phyloP scores from a whole-genome alignment of 2,113 vertebrate genomes.

The Etia nguti region DNA sequence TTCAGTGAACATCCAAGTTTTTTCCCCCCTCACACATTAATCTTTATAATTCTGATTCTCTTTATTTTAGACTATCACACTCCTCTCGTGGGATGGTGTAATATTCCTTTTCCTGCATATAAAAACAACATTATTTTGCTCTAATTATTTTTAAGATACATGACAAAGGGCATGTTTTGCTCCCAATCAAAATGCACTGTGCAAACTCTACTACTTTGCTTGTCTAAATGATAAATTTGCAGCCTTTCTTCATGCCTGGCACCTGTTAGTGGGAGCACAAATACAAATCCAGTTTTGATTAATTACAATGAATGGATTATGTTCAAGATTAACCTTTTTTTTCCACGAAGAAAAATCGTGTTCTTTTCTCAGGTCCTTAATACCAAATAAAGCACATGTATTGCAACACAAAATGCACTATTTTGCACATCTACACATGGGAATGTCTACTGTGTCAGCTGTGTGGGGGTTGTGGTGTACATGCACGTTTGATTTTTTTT shows the following conservation, averaged over 20 bases:
- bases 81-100: not conserved
- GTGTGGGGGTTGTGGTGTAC: not conserved
- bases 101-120: not conserved
- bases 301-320: not conserved
- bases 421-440: not conserved
- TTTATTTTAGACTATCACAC: not conserved
- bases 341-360: fast-evolving
- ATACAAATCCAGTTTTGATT: not conserved
- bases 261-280: not conserved
- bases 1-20: not conserved
- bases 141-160: not conserved
- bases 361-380: not conserved
- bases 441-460: not conserved
- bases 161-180: not conserved
- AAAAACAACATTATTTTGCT: not conserved
- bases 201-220: not conserved
- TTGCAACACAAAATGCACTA: not conserved
- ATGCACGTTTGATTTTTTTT: not conserved
- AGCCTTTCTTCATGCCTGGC: not conserved
- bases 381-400: not conserved
- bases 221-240: not conserved
- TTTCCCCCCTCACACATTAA: not conserved
- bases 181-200: not conserved
- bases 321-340: not conserved
- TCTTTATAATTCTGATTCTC: not conserved